Percentiles rank a stretch among this genome's conserved stretches.
These are phyloP conservation scores for Brachypalpus laphriformis DNA, from an alignment of 2,888 invertebrate genomes.

Conservation along the genomic window DNA sequence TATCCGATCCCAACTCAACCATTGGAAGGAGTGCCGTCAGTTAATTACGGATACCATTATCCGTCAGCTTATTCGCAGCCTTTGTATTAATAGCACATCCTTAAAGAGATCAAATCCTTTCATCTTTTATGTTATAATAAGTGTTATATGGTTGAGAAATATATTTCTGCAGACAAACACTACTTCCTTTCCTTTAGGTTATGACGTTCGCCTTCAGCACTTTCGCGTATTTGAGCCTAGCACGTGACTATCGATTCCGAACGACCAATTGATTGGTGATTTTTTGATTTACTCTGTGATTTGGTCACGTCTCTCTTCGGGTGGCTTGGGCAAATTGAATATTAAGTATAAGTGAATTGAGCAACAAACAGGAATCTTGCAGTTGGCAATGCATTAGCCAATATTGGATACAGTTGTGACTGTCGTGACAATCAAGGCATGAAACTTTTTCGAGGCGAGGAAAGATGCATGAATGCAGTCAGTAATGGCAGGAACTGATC, in stretches of 20 bases:
- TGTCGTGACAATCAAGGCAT: not conserved
- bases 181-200: not conserved
- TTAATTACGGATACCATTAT: slow-evolving; percentile 1
- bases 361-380: not conserved
- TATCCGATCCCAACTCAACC: not conserved
- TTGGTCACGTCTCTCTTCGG: slow-evolving; percentile 13
- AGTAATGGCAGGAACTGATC: not conserved
- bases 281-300: not conserved
- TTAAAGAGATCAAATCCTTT: not conserved
- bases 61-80: not conserved
- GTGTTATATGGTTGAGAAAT: not conserved
- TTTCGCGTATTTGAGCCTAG: not conserved
- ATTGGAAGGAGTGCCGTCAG: not conserved
- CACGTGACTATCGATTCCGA: not conserved
- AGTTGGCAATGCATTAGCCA: not conserved
- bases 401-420: not conserved
- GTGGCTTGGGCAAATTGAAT: not conserved
- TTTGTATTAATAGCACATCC: not conserved
- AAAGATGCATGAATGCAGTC: too few relatives aligned
- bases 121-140: not conserved
- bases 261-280: not conserved
- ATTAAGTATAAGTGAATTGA: not conserved
- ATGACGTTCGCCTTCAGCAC: not conserved
- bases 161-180: not conserved
- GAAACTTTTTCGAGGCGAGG: not conserved